These are phyloP conservation scores for Yponomeuta malinellus DNA, from an alignment of 2,888 invertebrate species.

Conservation along the genomic window DNA sequence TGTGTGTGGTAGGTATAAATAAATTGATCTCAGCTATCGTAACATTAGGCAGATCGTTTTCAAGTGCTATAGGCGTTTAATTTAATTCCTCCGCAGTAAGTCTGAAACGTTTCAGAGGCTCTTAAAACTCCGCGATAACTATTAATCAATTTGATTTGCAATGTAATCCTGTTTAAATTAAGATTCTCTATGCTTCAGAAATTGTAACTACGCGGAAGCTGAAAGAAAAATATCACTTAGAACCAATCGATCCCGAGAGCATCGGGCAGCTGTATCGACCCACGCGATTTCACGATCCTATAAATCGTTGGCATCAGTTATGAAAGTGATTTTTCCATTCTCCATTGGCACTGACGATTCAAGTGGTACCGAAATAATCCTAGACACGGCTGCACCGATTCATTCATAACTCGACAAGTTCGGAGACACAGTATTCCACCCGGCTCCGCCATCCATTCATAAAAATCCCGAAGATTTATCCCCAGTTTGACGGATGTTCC, in stretches of 20 bases:
- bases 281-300: conserved; percentile 50
- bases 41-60: conserved; percentile 27
- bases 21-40: conserved; percentile 11
- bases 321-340: conserved; percentile 60
- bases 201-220: background rate
- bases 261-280: conserved; percentile 19
- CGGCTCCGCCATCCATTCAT: conserved; percentile 35
- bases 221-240: background rate
- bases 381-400: conserved; percentile 55
- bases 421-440: conserved; percentile 21
- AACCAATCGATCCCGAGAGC: background rate
- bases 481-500: conserved; percentile 38
- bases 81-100: background rate
- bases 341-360: conserved; percentile 56
- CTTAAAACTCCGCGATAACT: background rate
- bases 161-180: background rate
- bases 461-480: conserved; percentile 34
- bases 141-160: background rate
- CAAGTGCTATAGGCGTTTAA: conserved; percentile 21
- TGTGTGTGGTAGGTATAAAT: conserved; percentile 5
- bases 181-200: background rate
- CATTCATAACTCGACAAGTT: conserved; percentile 54
- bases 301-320: conserved; percentile 55
- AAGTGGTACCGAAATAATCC: conserved; percentile 66
- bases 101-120: background rate